These are phyloP conservation scores for Tetragonula clypearis DNA, from an alignment of 1,140 invertebrate species.

Conservation along the genomic window DNA sequence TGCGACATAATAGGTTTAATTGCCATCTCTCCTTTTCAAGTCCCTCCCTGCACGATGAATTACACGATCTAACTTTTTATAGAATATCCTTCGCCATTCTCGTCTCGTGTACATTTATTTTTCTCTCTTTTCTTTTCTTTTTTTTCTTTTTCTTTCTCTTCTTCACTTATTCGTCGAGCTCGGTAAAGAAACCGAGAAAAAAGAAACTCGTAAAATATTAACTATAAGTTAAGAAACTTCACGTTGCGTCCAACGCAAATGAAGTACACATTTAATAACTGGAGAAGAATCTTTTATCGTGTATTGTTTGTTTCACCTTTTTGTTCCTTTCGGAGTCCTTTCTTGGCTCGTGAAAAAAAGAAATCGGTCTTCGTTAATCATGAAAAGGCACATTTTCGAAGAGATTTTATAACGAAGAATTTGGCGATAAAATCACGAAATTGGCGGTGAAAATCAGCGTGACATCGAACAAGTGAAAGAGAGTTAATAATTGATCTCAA, in stretches of 20 bases:
- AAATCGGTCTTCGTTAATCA: no score
- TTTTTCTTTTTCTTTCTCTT: neutral
- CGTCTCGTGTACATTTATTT: neutral
- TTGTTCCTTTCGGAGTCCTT: no score
- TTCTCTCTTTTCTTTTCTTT: neutral
- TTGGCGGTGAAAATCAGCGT: no score
- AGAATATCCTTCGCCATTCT: neutral
- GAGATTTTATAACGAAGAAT: no score
- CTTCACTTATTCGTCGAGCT: neutral
- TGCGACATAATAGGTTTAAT: conserved; percentile 49
- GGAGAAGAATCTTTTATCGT: no score
- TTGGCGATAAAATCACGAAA: no score
- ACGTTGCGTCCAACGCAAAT: neutral
- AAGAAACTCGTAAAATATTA: neutral
- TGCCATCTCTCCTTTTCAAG: conserved; percentile 48
- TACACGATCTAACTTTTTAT: conserved; percentile 33
- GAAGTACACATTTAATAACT: no score
- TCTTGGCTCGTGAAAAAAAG: no score
- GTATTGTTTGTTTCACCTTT: no score
- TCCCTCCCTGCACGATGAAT: conserved; percentile 16
- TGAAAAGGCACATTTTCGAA: no score
- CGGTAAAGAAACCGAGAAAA: neutral
- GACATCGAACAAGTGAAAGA: no score
- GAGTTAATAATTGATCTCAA: neutral
- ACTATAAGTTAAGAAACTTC: neutral